These are phyloP conservation scores for Machimus rusticus DNA, from an alignment of 2,888 invertebrate species.

Conservation along the genomic window DNA sequence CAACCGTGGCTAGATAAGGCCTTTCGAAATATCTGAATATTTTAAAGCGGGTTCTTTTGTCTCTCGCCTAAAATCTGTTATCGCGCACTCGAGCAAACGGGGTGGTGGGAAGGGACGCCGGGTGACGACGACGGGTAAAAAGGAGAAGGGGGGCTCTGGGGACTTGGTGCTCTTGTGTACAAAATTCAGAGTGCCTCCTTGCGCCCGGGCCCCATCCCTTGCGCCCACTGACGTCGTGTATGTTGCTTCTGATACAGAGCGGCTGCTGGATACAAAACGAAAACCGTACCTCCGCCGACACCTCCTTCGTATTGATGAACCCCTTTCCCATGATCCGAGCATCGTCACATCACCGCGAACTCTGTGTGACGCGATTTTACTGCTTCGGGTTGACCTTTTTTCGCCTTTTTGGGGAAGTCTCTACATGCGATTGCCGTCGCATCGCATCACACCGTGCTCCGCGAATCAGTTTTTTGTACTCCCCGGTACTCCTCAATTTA, in stretches of 20 bases:
- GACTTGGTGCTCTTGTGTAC: not conserved
- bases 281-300: not conserved
- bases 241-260: slow-evolving; percentile 12
- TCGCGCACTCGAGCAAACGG: slow-evolving; percentile 24
- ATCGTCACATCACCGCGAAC: not conserved
- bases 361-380: slow-evolving; percentile 38
- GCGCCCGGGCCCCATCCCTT: not conserved
- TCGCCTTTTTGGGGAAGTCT: slow-evolving; percentile 6
- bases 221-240: not conserved
- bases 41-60: slow-evolving; percentile 23
- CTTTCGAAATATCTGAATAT: slow-evolving; percentile 11
- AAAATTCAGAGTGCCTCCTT: slow-evolving; percentile 11
- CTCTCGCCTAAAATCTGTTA: slow-evolving; percentile 28
- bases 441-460: not conserved
- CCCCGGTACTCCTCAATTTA: not conserved
- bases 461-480: not conserved
- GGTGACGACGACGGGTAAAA: too few relatives aligned
- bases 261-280: not conserved
- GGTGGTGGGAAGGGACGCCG: not conserved
- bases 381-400: slow-evolving; percentile 34
- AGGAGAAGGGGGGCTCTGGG: not conserved
- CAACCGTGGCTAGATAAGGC: not conserved
- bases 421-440: not conserved
- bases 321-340: not conserved
- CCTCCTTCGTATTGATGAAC: not conserved